A percentile compares a stretch with the other conserved stretches of the same genome.
These are phyloP conservation scores for Origma solitaria DNA, from an alignment of 2,113 vertebrate species.

Conservation along the genomic window DNA sequence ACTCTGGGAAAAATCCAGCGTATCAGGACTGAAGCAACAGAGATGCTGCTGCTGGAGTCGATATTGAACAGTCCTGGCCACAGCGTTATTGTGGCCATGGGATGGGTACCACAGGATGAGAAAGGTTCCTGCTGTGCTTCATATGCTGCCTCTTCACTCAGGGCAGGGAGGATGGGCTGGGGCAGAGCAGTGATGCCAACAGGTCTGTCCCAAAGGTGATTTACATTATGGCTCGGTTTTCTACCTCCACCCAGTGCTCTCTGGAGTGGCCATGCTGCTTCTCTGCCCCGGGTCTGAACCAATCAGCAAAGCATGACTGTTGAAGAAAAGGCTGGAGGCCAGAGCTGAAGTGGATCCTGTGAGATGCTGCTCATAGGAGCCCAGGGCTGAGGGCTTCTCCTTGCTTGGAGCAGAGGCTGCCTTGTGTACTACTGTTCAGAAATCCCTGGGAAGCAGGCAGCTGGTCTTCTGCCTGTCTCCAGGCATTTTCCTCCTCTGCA, in stretches of 20 bases:
- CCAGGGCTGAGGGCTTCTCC: background rate
- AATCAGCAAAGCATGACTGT: background rate
- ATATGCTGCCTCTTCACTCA: background rate
- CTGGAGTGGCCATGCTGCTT: background rate
- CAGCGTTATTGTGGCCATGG: rapidly evolving
- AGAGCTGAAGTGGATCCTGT: background rate
- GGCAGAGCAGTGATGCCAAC: background rate
- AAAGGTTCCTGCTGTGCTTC: background rate
- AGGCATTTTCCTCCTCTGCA: background rate
- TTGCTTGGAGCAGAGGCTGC: background rate
- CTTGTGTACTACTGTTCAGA: background rate
- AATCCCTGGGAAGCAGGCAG: background rate
- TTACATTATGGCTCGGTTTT: background rate
- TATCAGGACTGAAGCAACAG: background rate
- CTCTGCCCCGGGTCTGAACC: background rate
- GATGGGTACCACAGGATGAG: background rate
- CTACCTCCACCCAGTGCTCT: background rate
- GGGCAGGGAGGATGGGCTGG: background rate
- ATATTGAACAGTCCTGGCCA: background rate
- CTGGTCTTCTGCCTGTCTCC: background rate
- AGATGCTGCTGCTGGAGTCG: background rate
- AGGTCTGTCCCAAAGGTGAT: background rate
- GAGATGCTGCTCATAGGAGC: rapidly evolving
- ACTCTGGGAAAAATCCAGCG: background rate
- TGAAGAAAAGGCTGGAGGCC: background rate